phyloP scores from a whole-genome alignment of 2,888 invertebrate genomes.

The Lycia hirtaria region DNA sequence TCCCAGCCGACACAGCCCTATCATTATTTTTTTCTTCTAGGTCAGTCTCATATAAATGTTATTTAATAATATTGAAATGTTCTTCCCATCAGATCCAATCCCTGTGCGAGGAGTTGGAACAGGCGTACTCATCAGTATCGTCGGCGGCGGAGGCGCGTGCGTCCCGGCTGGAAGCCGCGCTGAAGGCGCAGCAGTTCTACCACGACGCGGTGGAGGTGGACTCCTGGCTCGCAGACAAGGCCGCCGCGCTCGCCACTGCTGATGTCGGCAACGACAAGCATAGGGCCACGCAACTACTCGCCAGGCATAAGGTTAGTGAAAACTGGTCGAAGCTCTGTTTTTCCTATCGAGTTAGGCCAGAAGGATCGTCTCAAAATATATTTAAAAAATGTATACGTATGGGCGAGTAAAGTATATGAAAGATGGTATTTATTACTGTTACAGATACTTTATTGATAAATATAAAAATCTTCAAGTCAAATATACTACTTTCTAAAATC shows the following conservation, averaged over 20 bases:
- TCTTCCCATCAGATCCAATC: constrained; percentile 86
- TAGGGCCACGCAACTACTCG: constrained; percentile 95
- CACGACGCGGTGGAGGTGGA: constrained; percentile 97
- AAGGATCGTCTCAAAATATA: too few relatives aligned
- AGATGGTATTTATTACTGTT: too few relatives aligned
- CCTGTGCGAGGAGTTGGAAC: constrained; percentile 89
- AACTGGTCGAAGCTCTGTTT: background rate
- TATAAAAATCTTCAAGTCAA: too few relatives aligned
- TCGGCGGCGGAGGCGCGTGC: constrained; percentile 89
- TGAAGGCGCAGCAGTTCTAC: constrained; percentile 96
- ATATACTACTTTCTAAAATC: too few relatives aligned
- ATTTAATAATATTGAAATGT: too few relatives aligned
- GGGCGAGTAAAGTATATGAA: too few relatives aligned
- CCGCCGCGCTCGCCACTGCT: constrained; percentile 91
- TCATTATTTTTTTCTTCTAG: too few relatives aligned
- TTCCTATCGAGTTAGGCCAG: too few relatives aligned
- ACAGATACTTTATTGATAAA: too few relatives aligned
- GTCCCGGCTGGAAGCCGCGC: constrained; percentile 92
- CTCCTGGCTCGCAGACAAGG: constrained; percentile 96
- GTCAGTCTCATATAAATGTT: too few relatives aligned
- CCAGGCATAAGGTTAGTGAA: constrained; percentile 94
- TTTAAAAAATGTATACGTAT: too few relatives aligned
- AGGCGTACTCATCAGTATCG: constrained; percentile 91
- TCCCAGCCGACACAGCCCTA: too few relatives aligned
- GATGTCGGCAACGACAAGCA: constrained; percentile 96